Conservation (phyloP, 2,113 vertebrate genomes). For the Myrmecophaga tridactyla region DNA sequence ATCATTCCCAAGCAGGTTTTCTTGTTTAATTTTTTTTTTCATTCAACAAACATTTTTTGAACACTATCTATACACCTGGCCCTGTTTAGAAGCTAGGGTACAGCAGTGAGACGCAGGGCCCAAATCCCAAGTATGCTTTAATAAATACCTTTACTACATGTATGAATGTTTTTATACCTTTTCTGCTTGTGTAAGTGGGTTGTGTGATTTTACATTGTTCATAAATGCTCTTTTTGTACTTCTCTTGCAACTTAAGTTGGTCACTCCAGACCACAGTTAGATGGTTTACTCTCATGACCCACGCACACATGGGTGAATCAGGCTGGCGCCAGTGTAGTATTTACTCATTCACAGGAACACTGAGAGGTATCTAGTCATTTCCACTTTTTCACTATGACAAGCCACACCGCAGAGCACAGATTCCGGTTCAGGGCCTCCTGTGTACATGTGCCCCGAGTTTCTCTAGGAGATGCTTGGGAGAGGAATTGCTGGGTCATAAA, state of each 20-base stretch:
- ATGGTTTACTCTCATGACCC: not conserved
- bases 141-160: not conserved
- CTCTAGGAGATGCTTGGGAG: not conserved
- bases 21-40: too few species aligned
- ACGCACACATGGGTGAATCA: too few species aligned
- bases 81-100: not conserved
- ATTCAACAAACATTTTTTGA: not conserved
- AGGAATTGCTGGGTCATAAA: not conserved
- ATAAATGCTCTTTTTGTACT: not conserved
- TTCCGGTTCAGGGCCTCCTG: not conserved
- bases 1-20: not conserved
- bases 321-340: not conserved
- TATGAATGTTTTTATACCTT: not conserved
- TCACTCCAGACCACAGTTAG: not conserved
- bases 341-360: not conserved
- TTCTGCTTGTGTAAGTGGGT: not conserved
- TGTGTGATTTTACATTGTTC: not conserved
- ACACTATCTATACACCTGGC: not conserved
- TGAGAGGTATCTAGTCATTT: not conserved
- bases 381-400: not conserved
- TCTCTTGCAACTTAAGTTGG: not conserved
- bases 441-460: not conserved
- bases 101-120: not conserved
- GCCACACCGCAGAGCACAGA: not conserved
- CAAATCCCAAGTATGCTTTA: not conserved